Evolutionary conservation across 2,113 vertebrate species (phyloP).

Genomic region (Aspidoscelis tigris): DNA sequence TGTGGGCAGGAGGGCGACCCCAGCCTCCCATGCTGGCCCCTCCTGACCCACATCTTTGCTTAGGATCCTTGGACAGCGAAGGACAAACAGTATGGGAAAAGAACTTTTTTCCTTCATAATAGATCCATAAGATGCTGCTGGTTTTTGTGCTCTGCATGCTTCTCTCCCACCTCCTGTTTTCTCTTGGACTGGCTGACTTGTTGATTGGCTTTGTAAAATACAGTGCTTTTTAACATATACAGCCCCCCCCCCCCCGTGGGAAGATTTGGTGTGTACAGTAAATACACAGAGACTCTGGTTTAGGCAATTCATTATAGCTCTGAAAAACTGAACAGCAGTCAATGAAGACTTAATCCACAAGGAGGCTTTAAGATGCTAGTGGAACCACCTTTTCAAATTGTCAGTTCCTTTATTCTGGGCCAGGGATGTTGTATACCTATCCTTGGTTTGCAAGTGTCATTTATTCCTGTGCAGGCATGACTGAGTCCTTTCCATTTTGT

Average conservation of each 20-base stretch:
- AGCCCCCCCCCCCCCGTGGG: no score
- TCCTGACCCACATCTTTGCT: no score
- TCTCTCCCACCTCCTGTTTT: background rate
- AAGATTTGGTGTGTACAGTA: background rate
- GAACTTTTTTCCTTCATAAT: no score
- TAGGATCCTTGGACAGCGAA: no score
- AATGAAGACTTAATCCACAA: background rate
- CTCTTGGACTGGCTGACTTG: background rate
- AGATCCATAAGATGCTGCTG: background rate
- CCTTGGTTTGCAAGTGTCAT: background rate
- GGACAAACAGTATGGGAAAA: no score
- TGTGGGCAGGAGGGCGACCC: no score
- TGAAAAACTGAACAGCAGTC: background rate
- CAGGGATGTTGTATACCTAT: background rate
- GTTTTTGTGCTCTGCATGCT: background rate
- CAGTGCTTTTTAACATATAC: no score
- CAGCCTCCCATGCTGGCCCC: no score
- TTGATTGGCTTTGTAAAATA: background rate
- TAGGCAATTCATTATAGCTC: background rate
- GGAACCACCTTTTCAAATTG: background rate
- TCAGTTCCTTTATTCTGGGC: background rate
- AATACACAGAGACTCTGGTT: background rate
- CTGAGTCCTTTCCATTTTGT: background rate
- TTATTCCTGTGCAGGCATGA: no score
- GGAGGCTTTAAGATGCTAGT: background rate